Base-by-base conservation (phyloP, 2,113 vertebrate genomes). In the Scortum barcoo region DNA sequence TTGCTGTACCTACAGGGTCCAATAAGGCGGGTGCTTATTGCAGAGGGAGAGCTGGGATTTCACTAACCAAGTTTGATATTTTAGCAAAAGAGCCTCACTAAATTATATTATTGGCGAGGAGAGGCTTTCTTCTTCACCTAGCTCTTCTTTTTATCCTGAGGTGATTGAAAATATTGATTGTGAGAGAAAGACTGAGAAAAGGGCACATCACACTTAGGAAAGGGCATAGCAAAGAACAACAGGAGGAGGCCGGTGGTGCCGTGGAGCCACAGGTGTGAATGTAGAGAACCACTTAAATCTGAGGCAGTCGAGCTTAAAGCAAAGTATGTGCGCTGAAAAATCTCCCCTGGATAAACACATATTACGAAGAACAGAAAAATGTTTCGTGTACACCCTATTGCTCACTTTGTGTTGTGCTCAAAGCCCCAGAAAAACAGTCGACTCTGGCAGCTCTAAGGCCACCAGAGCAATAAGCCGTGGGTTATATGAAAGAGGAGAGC, bases 141-240 rank as follows among this genome's bases (percentile, higher is more conserved):
- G 61, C 78, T 81, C 57, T 78, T 67, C 67, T 80, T 70, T 81
- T 80, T 72, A 85, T 81, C 80, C 76, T 66, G 36, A 53, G 76
- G 63, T 82, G 83, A 89, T 73, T 86, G 67, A 58, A 84, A 84
- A 79, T 70, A 90, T 85, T 84, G 89, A 93, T 88, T 83, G 16
- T 20, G 61, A 61, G 67, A 82, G 72, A 74, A 50, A 40, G 54
- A 73, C 67, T 28, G 19, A 76, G 76, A 83, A 70, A 81, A 79
- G 67, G 71, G 51, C 58, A 80, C 22, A 26, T 48, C 24, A 10
- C 60, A 60, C 72, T 58, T 33, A 19, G 22, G 30, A 78, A 74
- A 58, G 69, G 26, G 42, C 40, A 69, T 11, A 12, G 48, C 57
- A 44, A 38, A 26, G 50, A 38, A 26, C 33, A 54, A 87, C 14